Conservation (phyloP, 2,797 vertebrate genomes). For the Aselliscus stoliczkanus region DNA sequence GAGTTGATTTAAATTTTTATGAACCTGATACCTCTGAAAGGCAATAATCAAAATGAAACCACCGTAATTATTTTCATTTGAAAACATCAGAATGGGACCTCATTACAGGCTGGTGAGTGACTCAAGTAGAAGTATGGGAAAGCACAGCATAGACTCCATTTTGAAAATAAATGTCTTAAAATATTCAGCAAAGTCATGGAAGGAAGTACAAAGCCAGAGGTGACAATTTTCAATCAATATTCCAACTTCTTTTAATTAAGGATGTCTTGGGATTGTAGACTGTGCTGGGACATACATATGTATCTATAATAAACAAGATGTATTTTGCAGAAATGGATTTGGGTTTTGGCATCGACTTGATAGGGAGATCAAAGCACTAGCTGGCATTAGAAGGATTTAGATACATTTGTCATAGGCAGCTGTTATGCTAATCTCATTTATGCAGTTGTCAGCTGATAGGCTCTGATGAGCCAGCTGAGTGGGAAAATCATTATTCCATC, state of each 20-base stretch:
- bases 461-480: conserved; percentile 90
- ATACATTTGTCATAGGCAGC: conserved; percentile 95
- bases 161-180: conserved; percentile 60
- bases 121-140: conserved; percentile 53
- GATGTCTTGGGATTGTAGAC: conserved; percentile 73
- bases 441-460: conserved; percentile 92
- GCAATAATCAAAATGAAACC: conserved; percentile 69
- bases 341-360: conserved; percentile 80
- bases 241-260: conserved; percentile 81
- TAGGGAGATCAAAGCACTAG: conserved; percentile 88
- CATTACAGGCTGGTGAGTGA: conserved; percentile 71
- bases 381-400: conserved; percentile 88
- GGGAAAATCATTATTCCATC: conserved; percentile 96
- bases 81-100: conserved; percentile 73
- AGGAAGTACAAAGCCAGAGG: conserved; percentile 63
- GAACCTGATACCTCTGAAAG: conserved; percentile 75
- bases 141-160: conserved; percentile 59
- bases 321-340: conserved; percentile 82
- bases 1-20: conserved; percentile 78
- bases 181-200: conserved; percentile 66
- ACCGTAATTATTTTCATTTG: conserved; percentile 76
- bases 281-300: conserved; percentile 78
- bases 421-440: conserved; percentile 95
- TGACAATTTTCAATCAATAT: conserved; percentile 73
- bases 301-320: conserved; percentile 81